A percentile compares a stretch with the other conserved stretches of the same genome.
Evolutionary conservation across 2,797 vertebrate species (phyloP).

Genomic region (Sciaenops ocellatus): DNA sequence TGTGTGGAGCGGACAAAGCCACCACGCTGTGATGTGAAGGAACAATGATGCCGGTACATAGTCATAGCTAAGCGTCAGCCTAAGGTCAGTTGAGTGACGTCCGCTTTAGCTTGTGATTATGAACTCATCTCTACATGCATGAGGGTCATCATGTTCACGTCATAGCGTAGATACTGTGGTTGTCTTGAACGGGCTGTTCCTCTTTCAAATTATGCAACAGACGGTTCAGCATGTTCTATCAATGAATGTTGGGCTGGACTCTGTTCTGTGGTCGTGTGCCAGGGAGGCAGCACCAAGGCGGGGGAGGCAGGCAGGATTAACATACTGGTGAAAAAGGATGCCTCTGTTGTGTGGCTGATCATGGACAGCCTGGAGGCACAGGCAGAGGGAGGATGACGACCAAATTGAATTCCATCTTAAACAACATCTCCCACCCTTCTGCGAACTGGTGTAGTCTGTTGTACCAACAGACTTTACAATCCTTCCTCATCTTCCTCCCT

Average conservation of each 20-base stretch:
- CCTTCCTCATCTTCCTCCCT: conserved; percentile 3
- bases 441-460: conserved; percentile 39
- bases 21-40: conserved; percentile 60
- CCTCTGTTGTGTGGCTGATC: conserved; percentile 74
- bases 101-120: conserved; percentile 25
- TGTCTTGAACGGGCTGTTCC: conserved; percentile 36
- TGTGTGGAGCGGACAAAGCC: conserved; percentile 79
- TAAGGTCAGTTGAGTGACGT: conserved; percentile 71
- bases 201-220: conserved; percentile 46
- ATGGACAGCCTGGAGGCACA: conserved; percentile 66
- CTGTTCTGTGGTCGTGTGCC: conserved; percentile 65
- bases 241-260: conserved; percentile 49
- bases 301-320: conserved; percentile 75
- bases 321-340: conserved; percentile 74
- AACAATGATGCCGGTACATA: conserved; percentile 72
- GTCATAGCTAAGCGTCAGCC: conserved; percentile 56
- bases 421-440: conserved; percentile 66
- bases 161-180: conserved; percentile 17
- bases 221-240: conserved; percentile 44
- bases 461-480: conserved; percentile 11
- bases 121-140: conserved; percentile 25
- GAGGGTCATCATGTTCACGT: conserved; percentile 36
- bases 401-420: conserved; percentile 60
- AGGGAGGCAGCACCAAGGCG: conserved; percentile 56
- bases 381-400: conserved; percentile 72